Evolutionary conservation across 2,888 invertebrate genomes (phyloP), one percentile per base, ranked within the genome.

Genomic region (Xestoiulus laeticollis): DNA sequence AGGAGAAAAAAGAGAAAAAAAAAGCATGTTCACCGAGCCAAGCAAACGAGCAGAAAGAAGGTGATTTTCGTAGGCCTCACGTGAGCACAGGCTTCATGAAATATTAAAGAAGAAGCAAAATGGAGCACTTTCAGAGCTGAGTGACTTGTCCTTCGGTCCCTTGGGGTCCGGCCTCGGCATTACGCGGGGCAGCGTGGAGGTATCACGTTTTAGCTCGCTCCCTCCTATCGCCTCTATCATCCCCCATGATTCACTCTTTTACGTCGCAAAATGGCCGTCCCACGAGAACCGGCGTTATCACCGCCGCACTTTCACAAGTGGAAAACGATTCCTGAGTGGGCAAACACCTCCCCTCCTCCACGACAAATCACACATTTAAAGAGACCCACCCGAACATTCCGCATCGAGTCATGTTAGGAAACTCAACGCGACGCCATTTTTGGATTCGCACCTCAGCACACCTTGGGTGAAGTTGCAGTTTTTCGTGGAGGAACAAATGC

Each of bases 41-140:
- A 68, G 68, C 68, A 68, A 68, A 68, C 68, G 68, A 68, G 68
- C 68, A 68, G 68, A 68, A 68, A 68, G 68, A 68, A 68, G 68
- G 68, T 68, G n/a, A 68, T 68, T 68, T 68, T 68, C 68, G 26
- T 6, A 68, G 68, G 68, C 68, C 26, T 68, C 68, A 68, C 68
- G 68, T 68, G 26, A 68, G 68, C 68, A 8, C 26, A 26, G 68
- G 68, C 68, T 68, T 68, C 68, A 68, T 68, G 68, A 68, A 68
- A 68, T 68, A 68, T 68, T 68, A 68, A 68, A 68, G 68, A 68
- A 19, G 68, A 38, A 68, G 68, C 68, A 68, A 68, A 68, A 68
- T 68, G 68, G 68, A 68, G 68, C 68, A 68, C 68, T 68, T 68
- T 68, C 22, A 68, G 68, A 68, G 68, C 68, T 68, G 68, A 68